Percentiles rank a stretch among this genome's conserved stretches.
Evolutionary conservation across 2,888 invertebrate species (phyloP).

Genomic region (Hipparchia semele): DNA sequence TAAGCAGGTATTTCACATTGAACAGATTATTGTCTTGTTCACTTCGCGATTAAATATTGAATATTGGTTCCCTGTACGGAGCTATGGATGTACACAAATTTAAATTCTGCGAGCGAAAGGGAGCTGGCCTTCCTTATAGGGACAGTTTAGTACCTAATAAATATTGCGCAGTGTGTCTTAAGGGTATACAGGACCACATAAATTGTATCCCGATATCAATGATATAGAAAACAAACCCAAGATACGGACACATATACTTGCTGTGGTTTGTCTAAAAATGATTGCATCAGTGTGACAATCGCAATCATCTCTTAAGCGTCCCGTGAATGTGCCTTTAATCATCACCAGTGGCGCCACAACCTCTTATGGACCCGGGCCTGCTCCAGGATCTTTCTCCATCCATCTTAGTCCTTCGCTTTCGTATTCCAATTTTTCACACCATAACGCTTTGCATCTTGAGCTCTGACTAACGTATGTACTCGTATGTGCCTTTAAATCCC

Average conservation of each 20-base stretch:
- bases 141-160: slow-evolving; percentile 27
- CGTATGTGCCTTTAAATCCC: too few relatives aligned
- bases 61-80: slow-evolving; percentile 7
- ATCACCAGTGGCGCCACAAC: too few relatives aligned
- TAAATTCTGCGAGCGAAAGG: slow-evolving; percentile 18
- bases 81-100: slow-evolving; percentile 13
- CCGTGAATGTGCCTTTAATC: too few relatives aligned
- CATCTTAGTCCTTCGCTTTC: too few relatives aligned
- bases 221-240: background rate
- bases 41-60: slow-evolving; percentile 18
- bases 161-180: slow-evolving; percentile 21
- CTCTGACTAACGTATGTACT: too few relatives aligned
- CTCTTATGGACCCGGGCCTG: too few relatives aligned
- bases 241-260: background rate
- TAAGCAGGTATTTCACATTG: background rate
- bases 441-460: too few relatives aligned
- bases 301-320: too few relatives aligned
- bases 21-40: slow-evolving; percentile 13
- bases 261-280: too few relatives aligned
- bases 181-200: slow-evolving; percentile 19
- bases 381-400: too few relatives aligned
- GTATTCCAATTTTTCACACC: too few relatives aligned
- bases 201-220: slow-evolving; percentile 26
- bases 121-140: slow-evolving; percentile 17
- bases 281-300: too few relatives aligned